phyloP scores from a whole-genome alignment of 2,888 invertebrate genomes.

The Temnothorax unifasciatus region DNA sequence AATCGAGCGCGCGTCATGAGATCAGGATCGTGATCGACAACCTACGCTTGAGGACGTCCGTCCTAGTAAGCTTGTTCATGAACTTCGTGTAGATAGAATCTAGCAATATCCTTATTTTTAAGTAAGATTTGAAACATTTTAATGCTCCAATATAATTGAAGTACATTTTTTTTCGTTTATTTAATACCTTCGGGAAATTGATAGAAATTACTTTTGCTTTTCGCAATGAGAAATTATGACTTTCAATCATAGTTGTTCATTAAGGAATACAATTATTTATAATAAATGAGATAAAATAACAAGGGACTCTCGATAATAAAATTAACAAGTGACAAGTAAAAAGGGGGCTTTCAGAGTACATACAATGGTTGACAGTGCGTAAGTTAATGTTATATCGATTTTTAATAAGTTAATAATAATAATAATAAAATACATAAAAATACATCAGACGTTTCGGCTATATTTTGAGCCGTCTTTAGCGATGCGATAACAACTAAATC shows the following conservation, averaged over 20 bases:
- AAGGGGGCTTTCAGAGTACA: background rate
- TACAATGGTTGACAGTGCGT: background rate
- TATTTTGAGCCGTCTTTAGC: background rate
- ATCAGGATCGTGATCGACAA: constrained; percentile 56
- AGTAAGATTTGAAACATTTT: background rate
- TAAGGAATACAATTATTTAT: background rate
- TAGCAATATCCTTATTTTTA: background rate
- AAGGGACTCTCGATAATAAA: background rate
- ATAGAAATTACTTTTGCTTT: background rate
- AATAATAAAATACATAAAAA: background rate
- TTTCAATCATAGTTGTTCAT: background rate
- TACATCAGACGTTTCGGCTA: background rate
- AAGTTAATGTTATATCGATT: background rate
- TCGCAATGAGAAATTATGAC: background rate
- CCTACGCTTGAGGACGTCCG: constrained; percentile 30
- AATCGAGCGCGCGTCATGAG: constrained; percentile 50
- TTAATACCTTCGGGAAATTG: background rate
- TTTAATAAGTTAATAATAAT: background rate
- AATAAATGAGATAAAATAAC: background rate
- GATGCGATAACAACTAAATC: background rate
- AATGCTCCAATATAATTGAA: background rate
- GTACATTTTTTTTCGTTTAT: background rate
- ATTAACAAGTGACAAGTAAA: background rate
- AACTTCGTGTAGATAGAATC: background rate
- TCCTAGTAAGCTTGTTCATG: background rate